Evolutionary conservation across 2,797 vertebrate species (phyloP).

Genomic region (Anabas testudineus): DNA sequence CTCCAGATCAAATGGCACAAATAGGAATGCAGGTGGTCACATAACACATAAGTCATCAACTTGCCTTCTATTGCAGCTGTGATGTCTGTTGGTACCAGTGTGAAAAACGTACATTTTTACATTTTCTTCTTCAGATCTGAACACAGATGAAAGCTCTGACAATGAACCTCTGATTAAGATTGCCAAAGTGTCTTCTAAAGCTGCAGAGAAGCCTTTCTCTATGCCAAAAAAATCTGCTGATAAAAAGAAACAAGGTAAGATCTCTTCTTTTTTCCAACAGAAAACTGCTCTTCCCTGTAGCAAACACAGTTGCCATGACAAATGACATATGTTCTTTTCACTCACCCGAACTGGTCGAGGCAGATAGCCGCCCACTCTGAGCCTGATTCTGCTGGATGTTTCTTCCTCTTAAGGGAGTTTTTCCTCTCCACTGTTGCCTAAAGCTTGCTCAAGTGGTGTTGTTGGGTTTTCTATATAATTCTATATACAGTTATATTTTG

Average conservation of each 20-base stretch:
- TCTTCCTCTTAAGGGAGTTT: no score
- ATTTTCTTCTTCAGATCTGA: neutral
- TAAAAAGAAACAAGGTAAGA: constrained; percentile 45
- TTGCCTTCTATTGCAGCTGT: neutral
- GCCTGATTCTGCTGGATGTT: no score
- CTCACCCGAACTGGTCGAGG: no score
- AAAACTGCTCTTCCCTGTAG: neutral
- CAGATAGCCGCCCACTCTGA: no score
- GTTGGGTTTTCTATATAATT: no score
- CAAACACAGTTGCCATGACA: neutral
- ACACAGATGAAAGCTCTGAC: constrained; percentile 43
- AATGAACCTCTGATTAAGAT: constrained; percentile 38
- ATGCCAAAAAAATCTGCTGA: constrained; percentile 29
- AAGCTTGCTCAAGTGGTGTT: no score
- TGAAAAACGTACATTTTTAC: neutral
- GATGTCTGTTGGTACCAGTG: neutral
- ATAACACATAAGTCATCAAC: no score
- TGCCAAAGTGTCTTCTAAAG: constrained; percentile 27
- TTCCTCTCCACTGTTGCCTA: no score
- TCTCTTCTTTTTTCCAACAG: neutral
- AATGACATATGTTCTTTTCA: no score
- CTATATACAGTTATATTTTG: no score
- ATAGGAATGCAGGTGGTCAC: constrained; percentile 50
- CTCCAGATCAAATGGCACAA: constrained; percentile 38
- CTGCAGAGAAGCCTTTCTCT: constrained; percentile 29